These are phyloP conservation scores for Strigamia maritima DNA, from an alignment of 2,888 invertebrate genomes.

Conservation along the genomic window DNA sequence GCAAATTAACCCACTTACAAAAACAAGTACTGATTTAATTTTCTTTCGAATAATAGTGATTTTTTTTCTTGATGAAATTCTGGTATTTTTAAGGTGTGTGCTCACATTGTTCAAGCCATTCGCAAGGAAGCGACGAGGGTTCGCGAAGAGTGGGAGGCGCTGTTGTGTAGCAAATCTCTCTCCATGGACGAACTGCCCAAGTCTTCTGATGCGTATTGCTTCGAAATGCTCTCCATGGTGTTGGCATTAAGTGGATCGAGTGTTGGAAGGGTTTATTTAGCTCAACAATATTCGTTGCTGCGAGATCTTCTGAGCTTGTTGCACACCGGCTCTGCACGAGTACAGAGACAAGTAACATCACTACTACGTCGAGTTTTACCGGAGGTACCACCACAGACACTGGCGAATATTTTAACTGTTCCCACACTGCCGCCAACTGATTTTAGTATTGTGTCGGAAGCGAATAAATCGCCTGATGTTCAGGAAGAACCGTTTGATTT, in stretches of 20 bases:
- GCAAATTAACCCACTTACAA: slow-evolving; percentile 87
- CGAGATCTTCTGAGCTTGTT: slow-evolving; percentile 79
- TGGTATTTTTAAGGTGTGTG: slow-evolving; percentile 65
- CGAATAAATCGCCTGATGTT: slow-evolving; percentile 55
- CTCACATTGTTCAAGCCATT: slow-evolving; percentile 71
- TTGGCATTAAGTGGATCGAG: slow-evolving; percentile 87
- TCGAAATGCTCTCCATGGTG: slow-evolving; percentile 94
- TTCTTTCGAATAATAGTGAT: neutral
- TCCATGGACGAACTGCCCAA: slow-evolving; percentile 45
- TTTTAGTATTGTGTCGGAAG: slow-evolving; percentile 67
- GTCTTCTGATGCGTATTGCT: slow-evolving; percentile 82
- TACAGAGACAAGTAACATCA: slow-evolving; percentile 88
- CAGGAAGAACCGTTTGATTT: slow-evolving; percentile 56
- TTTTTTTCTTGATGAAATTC: no score
- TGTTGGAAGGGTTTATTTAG: slow-evolving; percentile 83
- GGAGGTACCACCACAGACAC: slow-evolving; percentile 79
- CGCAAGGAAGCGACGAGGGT: slow-evolving; percentile 80
- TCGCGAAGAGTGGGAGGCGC: slow-evolving; percentile 85
- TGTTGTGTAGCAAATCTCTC: slow-evolving; percentile 51
- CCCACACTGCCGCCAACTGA: slow-evolving; percentile 68
- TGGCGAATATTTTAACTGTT: slow-evolving; percentile 73
- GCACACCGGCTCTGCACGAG: slow-evolving; percentile 90
- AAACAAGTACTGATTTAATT: slow-evolving; percentile 66
- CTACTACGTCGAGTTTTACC: slow-evolving; percentile 80
- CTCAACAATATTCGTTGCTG: slow-evolving; percentile 80